Evolutionary conservation across 2,797 vertebrate genomes (phyloP).

Genomic region (Eurystomus glaucurus): DNA sequence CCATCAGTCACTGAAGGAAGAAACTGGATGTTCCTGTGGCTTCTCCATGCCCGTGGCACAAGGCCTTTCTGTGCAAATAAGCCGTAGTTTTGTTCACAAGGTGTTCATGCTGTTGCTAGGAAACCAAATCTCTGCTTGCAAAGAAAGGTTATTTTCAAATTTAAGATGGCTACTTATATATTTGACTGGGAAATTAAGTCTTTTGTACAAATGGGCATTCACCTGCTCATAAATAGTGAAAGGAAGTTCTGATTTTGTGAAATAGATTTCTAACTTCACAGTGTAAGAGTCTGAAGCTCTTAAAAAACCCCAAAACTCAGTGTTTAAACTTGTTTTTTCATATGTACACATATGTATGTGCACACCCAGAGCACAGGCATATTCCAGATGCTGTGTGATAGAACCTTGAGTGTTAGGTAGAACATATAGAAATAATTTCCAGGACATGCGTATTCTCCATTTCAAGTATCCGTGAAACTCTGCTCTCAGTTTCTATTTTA

Average conservation of each 20-base stretch:
- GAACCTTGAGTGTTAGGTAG: fast-evolving
- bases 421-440: not conserved
- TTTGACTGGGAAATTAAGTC: not conserved
- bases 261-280: not conserved
- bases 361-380: not conserved
- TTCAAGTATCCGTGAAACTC: not conserved
- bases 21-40: not conserved
- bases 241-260: not conserved
- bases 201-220: not conserved
- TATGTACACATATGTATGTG: fast-evolving
- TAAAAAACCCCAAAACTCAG: not conserved
- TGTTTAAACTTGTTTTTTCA: not conserved
- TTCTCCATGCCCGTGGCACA: not conserved
- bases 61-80: not conserved
- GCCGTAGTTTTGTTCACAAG: not conserved
- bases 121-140: conserved; percentile 28
- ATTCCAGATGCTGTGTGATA: not conserved
- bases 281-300: not conserved
- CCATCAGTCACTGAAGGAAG: fast-evolving
- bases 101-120: conserved; percentile 49
- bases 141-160: conserved; percentile 2
- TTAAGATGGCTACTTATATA: not conserved
- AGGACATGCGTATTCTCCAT: not conserved
- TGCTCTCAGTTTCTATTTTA: not conserved
- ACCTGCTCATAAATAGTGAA: not conserved